Conservation (phyloP, 2,113 vertebrate species). For the Protomyctophum bolini region DNA sequence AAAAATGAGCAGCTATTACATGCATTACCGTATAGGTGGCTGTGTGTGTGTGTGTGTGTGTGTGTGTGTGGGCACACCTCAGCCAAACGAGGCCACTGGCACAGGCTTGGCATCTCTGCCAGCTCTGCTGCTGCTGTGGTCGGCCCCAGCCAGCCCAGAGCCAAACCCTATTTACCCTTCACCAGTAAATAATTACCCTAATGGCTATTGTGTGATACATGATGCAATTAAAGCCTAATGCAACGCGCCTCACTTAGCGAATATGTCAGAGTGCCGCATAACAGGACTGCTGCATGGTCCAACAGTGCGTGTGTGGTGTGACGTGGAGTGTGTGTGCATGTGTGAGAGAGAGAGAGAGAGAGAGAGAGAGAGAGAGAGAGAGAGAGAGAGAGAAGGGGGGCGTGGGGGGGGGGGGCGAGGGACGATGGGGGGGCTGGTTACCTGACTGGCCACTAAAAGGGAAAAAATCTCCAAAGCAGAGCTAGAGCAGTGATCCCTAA, state of each 20-base stretch:
- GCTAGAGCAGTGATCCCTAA: constrained; percentile 69
- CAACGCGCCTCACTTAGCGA: constrained; percentile 73
- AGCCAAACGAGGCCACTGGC: constrained; percentile 43
- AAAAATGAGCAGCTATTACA: constrained; percentile 65
- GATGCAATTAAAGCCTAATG: constrained; percentile 82
- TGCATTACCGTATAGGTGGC: constrained; percentile 61
- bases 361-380: too few relatives aligned
- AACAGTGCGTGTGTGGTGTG: constrained; percentile 2
- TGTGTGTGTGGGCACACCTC: constrained; percentile 22
- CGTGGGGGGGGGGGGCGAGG: constrained; percentile 7
- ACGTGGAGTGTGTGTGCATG: too few relatives aligned
- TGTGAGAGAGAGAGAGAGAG: too few relatives aligned
- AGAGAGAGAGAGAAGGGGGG: neutral
- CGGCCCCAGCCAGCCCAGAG: constrained; percentile 39
- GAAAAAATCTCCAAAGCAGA: constrained; percentile 68
- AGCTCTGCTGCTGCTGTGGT: constrained; percentile 11
- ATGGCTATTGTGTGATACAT: constrained; percentile 83
- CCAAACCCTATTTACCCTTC: constrained; percentile 78
- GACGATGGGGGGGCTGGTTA: constrained; percentile 46
- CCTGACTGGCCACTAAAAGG: constrained; percentile 70
- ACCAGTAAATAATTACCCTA: constrained; percentile 82
- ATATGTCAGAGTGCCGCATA: constrained; percentile 64
- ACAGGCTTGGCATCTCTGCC: constrained; percentile 30
- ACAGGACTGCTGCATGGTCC: constrained; percentile 55
- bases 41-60: neutral